Conservation (phyloP, 2,888 invertebrate genomes). For the Villa cingulata region DNA sequence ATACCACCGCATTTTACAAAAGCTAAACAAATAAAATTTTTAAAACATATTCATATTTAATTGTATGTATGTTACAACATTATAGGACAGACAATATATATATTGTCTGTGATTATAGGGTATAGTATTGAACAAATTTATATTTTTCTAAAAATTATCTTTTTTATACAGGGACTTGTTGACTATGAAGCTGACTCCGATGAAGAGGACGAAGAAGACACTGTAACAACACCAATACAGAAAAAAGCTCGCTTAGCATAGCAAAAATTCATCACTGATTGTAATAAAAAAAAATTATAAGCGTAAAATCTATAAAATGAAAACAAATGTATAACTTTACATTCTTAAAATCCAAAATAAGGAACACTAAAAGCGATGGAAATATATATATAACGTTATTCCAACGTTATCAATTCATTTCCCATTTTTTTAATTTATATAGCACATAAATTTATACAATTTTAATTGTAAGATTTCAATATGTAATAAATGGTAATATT, state of each 20-base stretch:
- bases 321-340: background rate
- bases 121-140: background rate
- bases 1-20: too few species aligned
- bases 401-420: conserved; percentile 17
- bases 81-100: too few species aligned
- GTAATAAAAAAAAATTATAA: background rate
- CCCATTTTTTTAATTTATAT: conserved; percentile 19
- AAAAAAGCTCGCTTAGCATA: conserved; percentile 36
- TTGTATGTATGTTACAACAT: too few species aligned
- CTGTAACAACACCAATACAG: conserved; percentile 29
- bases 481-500: conserved; percentile 9
- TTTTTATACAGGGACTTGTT: conserved; percentile 60
- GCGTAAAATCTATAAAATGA: background rate
- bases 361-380: background rate
- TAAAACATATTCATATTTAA: too few species aligned
- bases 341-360: background rate
- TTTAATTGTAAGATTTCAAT: conserved; percentile 8
- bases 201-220: conserved; percentile 69
- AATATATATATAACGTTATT: conserved; percentile 13
- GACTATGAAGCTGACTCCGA: conserved; percentile 97
- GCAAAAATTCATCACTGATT: conserved; percentile 15
- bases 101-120: too few species aligned
- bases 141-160: background rate
- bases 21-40: too few species aligned
- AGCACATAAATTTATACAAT: conserved; percentile 20